Base-by-base conservation (phyloP, 2,797 vertebrate genomes). In the Dicrostonyx torquatus region DNA sequence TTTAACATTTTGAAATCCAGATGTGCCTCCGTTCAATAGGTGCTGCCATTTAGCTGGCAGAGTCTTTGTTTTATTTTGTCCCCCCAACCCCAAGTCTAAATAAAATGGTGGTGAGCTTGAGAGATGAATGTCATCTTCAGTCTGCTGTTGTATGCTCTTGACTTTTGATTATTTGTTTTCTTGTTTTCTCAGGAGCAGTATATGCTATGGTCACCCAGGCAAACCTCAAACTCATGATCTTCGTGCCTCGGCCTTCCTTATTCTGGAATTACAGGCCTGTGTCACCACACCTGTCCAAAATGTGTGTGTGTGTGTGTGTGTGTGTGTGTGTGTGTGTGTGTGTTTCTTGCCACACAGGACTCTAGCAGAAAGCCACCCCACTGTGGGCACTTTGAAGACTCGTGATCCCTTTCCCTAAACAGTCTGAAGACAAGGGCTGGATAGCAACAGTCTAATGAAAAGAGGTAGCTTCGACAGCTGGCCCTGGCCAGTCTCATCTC, bases 1-100 rank as follows among this genome's bases (percentile, higher is more conserved):
- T 91, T 93, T 64, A 80, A 80, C 72, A 45, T 82, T 80, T 89
- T 76, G 68, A 89, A 82, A 76, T 83, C 68, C 86, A 83, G 88
- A 72, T 34, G 62, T 45, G 48, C 55, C 70, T 82, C 89, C 18
- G 0, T 14, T 79, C 34, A 0, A 66, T 48, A 75, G 17, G 55
- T 84, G 80, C 53, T 83, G 20, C 48, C 14, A 6, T 94, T 75
- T 87, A 34, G 77, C 40, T 82, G 89, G 78, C 62, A 78, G 78
- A 20, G 29, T 53, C 20, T 45, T 45, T 17, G 50, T 9, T 40
- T 40, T 43, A 18, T 70, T n/a, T 77, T 70, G 55, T n/a, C n/a
- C n/a, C n/a, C n/a, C n/a, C n/a, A n/a, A n/a, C n/a, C n/a, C n/a
- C n/a, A n/a, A n/a, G n/a, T n/a, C n/a, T n/a, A n/a, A n/a, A n/a